Evolutionary conservation across 2,888 invertebrate species (phyloP).

Genomic region (Rotaria socialis): DNA sequence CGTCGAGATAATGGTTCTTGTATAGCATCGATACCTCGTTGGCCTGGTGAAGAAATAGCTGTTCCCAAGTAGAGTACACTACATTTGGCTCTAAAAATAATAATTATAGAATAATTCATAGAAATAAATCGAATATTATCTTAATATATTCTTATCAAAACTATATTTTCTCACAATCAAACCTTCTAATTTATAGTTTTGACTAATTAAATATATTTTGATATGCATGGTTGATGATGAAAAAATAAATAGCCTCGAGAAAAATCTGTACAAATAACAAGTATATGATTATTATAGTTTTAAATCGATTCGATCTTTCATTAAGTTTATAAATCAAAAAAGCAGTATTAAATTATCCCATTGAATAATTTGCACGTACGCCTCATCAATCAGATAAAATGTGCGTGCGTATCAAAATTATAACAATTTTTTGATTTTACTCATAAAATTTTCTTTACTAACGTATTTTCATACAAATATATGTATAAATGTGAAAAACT

Average conservation of each 20-base stretch:
- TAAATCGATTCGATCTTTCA: neutral
- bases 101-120: neutral
- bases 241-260: neutral
- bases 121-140: neutral
- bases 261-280: neutral
- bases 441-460: neutral
- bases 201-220: neutral
- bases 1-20: constrained; percentile 30
- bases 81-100: neutral
- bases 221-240: neutral
- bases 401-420: neutral
- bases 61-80: neutral
- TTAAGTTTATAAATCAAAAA: neutral
- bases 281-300: neutral
- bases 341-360: neutral
- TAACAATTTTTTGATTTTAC: neutral
- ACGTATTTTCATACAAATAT: too few species aligned
- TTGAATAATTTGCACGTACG: neutral
- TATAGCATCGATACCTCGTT: constrained; percentile 19
- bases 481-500: neutral
- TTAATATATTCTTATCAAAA: neutral
- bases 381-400: neutral
- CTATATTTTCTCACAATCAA: neutral
- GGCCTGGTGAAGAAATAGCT: neutral
- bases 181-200: neutral